A percentile compares a stretch with the other conserved stretches of the same genome.
Evolutionary conservation across 2,888 invertebrate species (phyloP).

Genomic region (Mesorhabditis belari): DNA sequence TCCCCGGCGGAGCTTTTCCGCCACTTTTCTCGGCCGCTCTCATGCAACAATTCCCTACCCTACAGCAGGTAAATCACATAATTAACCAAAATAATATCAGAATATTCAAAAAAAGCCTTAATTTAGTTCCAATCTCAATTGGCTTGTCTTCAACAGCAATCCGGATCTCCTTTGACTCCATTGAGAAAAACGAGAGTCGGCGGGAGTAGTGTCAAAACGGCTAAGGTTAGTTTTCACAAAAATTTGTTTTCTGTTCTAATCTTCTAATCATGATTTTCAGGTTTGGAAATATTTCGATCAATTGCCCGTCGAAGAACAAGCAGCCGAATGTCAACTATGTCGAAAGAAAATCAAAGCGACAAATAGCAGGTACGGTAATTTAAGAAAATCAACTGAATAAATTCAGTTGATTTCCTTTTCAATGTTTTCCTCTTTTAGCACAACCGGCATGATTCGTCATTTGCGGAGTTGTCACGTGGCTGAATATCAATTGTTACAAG

Average conservation of each 20-base stretch:
- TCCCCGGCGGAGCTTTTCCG: neutral
- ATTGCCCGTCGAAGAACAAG: slow-evolving; percentile 43
- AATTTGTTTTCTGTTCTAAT: too few species aligned
- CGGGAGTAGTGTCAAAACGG: neutral
- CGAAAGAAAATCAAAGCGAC: slow-evolving; percentile 50
- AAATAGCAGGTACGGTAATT: slow-evolving; percentile 52
- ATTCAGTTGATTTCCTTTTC: too few species aligned
- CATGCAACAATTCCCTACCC: neutral
- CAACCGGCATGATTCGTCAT: slow-evolving; percentile 52
- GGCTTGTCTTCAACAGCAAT: neutral
- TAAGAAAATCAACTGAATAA: too few species aligned
- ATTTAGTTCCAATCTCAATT: neutral
- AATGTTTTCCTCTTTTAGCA: slow-evolving; percentile 45
- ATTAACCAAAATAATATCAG: neutral
- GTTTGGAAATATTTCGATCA: slow-evolving; percentile 50
- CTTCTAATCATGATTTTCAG: neutral
- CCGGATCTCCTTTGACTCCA: neutral
- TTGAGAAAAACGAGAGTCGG: neutral
- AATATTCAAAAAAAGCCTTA: too few species aligned
- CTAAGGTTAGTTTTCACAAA: neutral
- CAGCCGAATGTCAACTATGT: slow-evolving; percentile 47
- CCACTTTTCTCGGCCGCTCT: neutral
- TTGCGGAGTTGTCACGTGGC: slow-evolving; percentile 46
- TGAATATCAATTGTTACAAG: slow-evolving; percentile 38
- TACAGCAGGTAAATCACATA: neutral